Evolutionary conservation across 2,888 invertebrate species (phyloP).

Genomic region (Azorinus chamasolen): DNA sequence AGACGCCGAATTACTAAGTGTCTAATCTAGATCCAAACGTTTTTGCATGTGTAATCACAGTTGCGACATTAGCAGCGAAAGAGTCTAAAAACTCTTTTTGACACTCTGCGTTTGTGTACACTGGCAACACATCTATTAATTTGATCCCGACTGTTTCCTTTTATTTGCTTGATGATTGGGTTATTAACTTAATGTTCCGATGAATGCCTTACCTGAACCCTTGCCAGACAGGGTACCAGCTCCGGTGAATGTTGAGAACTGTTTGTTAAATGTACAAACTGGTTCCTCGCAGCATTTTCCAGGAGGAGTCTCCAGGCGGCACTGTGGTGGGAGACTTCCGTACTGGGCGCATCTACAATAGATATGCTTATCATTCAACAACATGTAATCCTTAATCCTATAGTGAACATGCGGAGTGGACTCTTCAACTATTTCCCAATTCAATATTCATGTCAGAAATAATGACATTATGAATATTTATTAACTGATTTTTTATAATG

Average conservation of each 20-base stretch:
- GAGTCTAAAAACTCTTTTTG: too few relatives aligned
- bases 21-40: too few relatives aligned
- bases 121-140: not conserved
- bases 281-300: constrained; percentile 79
- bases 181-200: not conserved
- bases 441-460: too few relatives aligned
- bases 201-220: constrained; percentile 66
- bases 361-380: not conserved
- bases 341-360: constrained; percentile 71
- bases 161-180: not conserved
- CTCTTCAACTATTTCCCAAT: too few relatives aligned
- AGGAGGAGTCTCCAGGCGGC: constrained; percentile 68
- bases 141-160: not conserved
- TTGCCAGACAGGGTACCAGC: constrained; percentile 72
- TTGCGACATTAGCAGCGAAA: too few relatives aligned
- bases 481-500: too few relatives aligned
- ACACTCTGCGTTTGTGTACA: too few relatives aligned
- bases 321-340: constrained; percentile 68
- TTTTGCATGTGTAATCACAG: too few relatives aligned
- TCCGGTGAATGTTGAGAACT: constrained; percentile 76
- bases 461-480: too few relatives aligned
- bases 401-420: too few relatives aligned
- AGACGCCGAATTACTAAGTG: too few relatives aligned
- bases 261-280: constrained; percentile 76
- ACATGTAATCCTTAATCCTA: not conserved